Conservation (phyloP, 2,797 vertebrate genomes). For the Hyperoplus lanceolatus region DNA sequence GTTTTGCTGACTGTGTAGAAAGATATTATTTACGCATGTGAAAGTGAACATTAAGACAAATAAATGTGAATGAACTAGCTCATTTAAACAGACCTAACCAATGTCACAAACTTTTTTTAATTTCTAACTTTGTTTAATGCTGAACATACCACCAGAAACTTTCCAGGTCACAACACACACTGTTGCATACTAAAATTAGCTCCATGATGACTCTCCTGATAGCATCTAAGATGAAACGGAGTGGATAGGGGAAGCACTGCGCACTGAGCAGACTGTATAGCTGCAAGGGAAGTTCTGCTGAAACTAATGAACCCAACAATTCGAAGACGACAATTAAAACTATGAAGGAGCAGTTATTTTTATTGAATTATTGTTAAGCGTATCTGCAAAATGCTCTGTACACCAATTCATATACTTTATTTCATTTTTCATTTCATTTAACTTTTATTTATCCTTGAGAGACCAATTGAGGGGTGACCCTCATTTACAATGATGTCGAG, state of each 20-base stretch:
- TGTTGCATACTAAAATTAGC: constrained; percentile 37
- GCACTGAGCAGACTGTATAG: constrained; percentile 9
- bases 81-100: background rate
- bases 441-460: too few relatives aligned
- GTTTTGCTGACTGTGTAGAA: background rate
- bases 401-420: background rate
- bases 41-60: background rate
- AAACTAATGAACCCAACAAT: constrained; percentile 54
- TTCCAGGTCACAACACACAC: constrained; percentile 23
- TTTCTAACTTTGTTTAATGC: constrained; percentile 14
- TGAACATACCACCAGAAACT: constrained; percentile 5
- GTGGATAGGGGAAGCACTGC: background rate
- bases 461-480: too few relatives aligned
- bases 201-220: constrained; percentile 33
- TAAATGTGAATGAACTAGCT: background rate
- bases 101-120: constrained; percentile 21
- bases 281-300: constrained; percentile 23
- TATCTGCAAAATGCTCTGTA: constrained; percentile 14
- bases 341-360: background rate
- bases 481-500: too few relatives aligned
- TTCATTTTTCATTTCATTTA: too few relatives aligned
- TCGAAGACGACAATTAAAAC: constrained; percentile 40
- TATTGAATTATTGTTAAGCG: constrained; percentile 10
- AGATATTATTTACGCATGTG: background rate
- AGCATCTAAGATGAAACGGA: constrained; percentile 39